Conservation (phyloP, 2,888 invertebrate genomes). For the Spisula solida region DNA sequence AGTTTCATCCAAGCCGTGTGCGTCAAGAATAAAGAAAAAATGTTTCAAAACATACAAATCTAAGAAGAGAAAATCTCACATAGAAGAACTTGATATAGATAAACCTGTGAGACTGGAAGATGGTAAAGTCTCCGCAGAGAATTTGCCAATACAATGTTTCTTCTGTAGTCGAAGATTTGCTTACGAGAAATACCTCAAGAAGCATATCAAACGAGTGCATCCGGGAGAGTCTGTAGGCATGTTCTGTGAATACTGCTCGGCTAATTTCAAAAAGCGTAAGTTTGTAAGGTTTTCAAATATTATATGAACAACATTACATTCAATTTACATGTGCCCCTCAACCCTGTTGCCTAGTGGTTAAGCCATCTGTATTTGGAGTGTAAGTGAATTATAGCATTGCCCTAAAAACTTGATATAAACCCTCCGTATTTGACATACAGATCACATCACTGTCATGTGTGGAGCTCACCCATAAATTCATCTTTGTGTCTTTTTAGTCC, state of each 20-base stretch:
- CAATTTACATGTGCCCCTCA: too few relatives aligned
- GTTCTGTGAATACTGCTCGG: conserved; percentile 66
- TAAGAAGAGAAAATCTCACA: neutral
- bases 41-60: neutral
- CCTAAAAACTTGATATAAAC: too few relatives aligned
- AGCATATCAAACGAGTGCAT: conserved; percentile 64
- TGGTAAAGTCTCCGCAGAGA: conserved; percentile 57
- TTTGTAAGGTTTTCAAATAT: neutral
- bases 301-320: too few relatives aligned
- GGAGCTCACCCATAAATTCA: too few relatives aligned
- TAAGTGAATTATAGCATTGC: too few relatives aligned
- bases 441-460: too few relatives aligned
- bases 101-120: conserved; percentile 54
- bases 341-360: too few relatives aligned
- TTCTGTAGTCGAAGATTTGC: conserved; percentile 63
- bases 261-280: conserved; percentile 65
- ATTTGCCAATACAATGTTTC: conserved; percentile 60
- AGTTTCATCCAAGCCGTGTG: neutral
- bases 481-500: too few relatives aligned
- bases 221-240: conserved; percentile 58
- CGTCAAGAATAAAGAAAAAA: conserved; percentile 32
- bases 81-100: neutral
- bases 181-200: conserved; percentile 66
- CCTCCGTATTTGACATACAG: too few relatives aligned
- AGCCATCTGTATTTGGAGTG: too few relatives aligned